A percentile compares a stretch with the other conserved stretches of the same genome.
These are phyloP conservation scores for Drosophila melanica DNA, from an alignment of 1,140 invertebrate species.

Conservation along the genomic window DNA sequence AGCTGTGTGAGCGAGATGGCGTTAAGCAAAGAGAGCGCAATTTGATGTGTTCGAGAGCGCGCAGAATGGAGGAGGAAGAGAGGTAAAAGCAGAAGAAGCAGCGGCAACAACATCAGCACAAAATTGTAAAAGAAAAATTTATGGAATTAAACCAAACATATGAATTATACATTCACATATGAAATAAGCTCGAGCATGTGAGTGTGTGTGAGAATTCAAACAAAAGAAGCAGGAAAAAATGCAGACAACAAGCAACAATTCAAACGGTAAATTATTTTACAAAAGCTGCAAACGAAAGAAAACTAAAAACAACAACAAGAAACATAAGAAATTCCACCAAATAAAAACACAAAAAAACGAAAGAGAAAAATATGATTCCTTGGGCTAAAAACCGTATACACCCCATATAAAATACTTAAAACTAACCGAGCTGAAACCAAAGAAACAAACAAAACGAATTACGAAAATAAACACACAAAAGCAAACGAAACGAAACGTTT, in stretches of 20 bases:
- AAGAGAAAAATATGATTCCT: constrained; percentile 23
- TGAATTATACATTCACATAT: constrained; percentile 65
- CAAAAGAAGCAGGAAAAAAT: constrained; percentile 41
- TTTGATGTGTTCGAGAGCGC: constrained; percentile 19
- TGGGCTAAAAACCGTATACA: constrained; percentile 26
- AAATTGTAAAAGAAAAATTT: constrained; percentile 74
- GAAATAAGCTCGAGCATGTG: constrained; percentile 7
- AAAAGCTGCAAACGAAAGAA: constrained; percentile 63
- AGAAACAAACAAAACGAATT: constrained; percentile 32
- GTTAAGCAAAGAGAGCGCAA: constrained; percentile 20
- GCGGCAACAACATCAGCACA: constrained; percentile 33
- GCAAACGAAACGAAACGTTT: constrained; percentile 34
- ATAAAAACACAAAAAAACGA: constrained; percentile 11
- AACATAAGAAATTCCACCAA: constrained; percentile 41
- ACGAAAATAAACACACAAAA: constrained; percentile 30
- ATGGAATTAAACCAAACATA: constrained; percentile 76
- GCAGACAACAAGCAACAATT: constrained; percentile 56
- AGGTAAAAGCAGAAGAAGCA: constrained; percentile 15
- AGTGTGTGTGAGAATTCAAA: constrained; percentile 34
- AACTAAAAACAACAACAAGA: constrained; percentile 30
- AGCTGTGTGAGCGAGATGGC: constrained; percentile 17
- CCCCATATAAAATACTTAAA: neutral
- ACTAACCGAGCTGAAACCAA: constrained; percentile 32
- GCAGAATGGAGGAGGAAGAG: constrained; percentile 9
- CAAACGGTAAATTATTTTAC: constrained; percentile 82